Evolutionary conservation across 2,888 invertebrate genomes (phyloP).

Genomic region (Mactromeris polynyma): DNA sequence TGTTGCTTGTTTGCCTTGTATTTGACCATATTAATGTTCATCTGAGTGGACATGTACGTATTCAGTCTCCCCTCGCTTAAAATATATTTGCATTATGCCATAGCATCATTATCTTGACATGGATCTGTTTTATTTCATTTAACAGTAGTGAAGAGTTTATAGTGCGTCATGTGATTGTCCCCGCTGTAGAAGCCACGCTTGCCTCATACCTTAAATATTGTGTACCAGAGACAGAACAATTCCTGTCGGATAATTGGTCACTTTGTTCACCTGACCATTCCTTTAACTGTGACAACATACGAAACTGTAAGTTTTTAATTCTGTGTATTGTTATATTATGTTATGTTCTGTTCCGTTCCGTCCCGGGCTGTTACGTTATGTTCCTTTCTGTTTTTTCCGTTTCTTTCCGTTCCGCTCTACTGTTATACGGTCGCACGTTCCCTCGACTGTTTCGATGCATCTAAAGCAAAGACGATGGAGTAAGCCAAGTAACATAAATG

Average conservation of each 20-base stretch:
- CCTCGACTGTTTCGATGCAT: too few relatives aligned
- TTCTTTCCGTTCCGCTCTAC: too few relatives aligned
- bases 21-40: too few relatives aligned
- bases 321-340: not conserved
- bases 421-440: too few relatives aligned
- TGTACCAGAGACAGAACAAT: not conserved
- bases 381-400: too few relatives aligned
- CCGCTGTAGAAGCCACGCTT: constrained; percentile 13
- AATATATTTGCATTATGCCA: not conserved
- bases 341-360: too few relatives aligned
- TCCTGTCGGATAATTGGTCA: not conserved
- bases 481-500: too few relatives aligned
- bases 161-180: constrained; percentile 14
- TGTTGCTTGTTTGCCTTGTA: too few relatives aligned
- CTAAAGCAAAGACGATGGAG: too few relatives aligned
- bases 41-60: too few relatives aligned
- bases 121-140: not conserved
- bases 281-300: constrained; percentile 19
- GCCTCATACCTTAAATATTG: not conserved
- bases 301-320: constrained; percentile 8
- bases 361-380: too few relatives aligned
- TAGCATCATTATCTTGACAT: not conserved
- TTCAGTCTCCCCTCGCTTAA: too few relatives aligned
- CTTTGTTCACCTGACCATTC: constrained; percentile 6
- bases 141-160: constrained; percentile 21